Evolutionary conservation across 2,113 vertebrate species (phyloP), one percentile per base, ranked within the genome.

Genomic region (Zapus hudsonius): DNA sequence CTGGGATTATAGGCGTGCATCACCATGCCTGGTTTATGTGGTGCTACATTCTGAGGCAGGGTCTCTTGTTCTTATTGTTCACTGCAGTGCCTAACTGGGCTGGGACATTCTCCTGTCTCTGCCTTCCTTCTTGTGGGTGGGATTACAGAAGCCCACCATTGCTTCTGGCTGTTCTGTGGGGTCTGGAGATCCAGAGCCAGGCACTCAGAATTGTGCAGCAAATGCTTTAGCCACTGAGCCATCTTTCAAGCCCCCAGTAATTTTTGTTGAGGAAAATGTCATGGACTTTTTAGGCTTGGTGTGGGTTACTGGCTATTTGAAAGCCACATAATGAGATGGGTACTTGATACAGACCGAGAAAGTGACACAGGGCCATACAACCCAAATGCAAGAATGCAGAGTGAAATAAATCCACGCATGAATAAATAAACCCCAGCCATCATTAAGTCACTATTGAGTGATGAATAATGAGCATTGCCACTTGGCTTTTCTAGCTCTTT

Each of bases 401-500:
- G 3, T 44, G 25, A 74, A 94, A 70, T 69, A n/a, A 57, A 25
- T 52, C 52, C 33, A 76, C 13, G 0, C 40, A 83, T 16, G 17
- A 29, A 44, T 33, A 19, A 40, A 25, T 55, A 83, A 38, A n/a
- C 8, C 70, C 19, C 38, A 92, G 52, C 31, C 73, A 66, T 55
- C 20, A 7, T 80, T 78, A 52, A 90, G 57, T 38, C 85, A 69
- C 29, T 44, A 5, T 83, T 93, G 64, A 59, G 69, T 79, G 75
- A 91, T 86, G 83, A 55, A 36, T 55, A 64, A 72, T 8, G 16
- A 20, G 11, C 27, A 40, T 7, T 5, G 0, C 31, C 8, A 36
- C 20, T 44, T 80, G 70, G 66, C 27, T 89, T 20, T 94, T 16
- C 25, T 52, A 74, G 38, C 38, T 93, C 89, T 83, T 85, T 33